phyloP scores from a whole-genome alignment of 2,888 invertebrate species.

The Melieria omissa region DNA sequence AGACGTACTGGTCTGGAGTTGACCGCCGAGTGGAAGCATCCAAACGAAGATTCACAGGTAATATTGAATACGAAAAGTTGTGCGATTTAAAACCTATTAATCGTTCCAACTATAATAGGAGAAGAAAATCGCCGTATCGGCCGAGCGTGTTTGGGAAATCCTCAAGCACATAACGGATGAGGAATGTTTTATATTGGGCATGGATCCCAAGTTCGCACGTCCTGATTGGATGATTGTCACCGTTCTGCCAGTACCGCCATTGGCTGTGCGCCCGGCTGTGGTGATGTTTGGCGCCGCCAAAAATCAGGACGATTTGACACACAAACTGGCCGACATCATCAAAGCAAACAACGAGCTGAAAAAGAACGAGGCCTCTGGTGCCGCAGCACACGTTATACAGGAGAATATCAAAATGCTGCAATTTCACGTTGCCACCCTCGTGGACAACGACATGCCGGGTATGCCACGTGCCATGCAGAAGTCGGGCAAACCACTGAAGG shows the following conservation, averaged over 20 bases:
- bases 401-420: slow-evolving; percentile 98
- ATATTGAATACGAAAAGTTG: slow-evolving; percentile 1
- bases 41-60: slow-evolving; percentile 94
- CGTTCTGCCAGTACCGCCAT: slow-evolving; percentile 95
- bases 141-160: slow-evolving; percentile 97
- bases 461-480: slow-evolving; percentile 98
- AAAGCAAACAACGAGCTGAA: slow-evolving; percentile 97
- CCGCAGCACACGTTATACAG: slow-evolving; percentile 95
- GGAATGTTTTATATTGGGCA: slow-evolving; percentile 91
- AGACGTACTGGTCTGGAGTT: slow-evolving; percentile 90
- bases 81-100: background rate
- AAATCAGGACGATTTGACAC: slow-evolving; percentile 98
- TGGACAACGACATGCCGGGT: slow-evolving; percentile 99
- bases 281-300: slow-evolving; percentile 98
- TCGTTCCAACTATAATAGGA: slow-evolving; percentile 68
- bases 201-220: slow-evolving; percentile 97
- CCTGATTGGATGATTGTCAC: slow-evolving; percentile 99
- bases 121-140: slow-evolving; percentile 91
- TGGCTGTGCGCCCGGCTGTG: slow-evolving; percentile 96
- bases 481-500: slow-evolving; percentile 97
- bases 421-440: slow-evolving; percentile 97
- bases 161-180: slow-evolving; percentile 96
- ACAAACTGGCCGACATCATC: slow-evolving; percentile 98
- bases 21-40: slow-evolving; percentile 97
- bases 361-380: slow-evolving; percentile 95